These are phyloP conservation scores for Gerris lacustris DNA, from an alignment of 2,888 invertebrate genomes.

Conservation along the genomic window DNA sequence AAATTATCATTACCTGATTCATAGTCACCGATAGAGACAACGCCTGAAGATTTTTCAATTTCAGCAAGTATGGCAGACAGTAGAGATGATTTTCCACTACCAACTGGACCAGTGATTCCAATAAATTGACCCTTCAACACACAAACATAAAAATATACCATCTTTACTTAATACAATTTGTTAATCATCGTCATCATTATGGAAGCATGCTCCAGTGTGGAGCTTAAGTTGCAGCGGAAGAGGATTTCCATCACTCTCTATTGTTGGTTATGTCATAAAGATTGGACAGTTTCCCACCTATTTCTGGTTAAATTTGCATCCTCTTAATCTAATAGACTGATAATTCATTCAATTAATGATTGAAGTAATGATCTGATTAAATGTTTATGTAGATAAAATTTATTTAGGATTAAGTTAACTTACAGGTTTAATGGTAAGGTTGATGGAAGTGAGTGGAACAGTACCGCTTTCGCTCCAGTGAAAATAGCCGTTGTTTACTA, in stretches of 20 bases:
- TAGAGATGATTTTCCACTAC: conserved; percentile 82
- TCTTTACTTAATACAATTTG: not conserved
- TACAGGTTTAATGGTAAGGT: conserved; percentile 17
- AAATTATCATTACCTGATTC: conserved; percentile 40
- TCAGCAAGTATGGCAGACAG: conserved; percentile 76
- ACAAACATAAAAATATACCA: conserved; percentile 30
- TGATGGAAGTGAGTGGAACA: conserved; percentile 20
- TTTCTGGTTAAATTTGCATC: no score
- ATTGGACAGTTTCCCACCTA: no score
- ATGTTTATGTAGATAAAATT: no score
- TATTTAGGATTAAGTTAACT: not conserved
- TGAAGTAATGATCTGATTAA: not conserved
- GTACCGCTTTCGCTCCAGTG: conserved; percentile 20
- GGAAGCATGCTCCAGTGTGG: no score
- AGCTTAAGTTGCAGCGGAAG: no score
- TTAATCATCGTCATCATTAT: no score
- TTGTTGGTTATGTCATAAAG: no score
- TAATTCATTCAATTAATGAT: no score
- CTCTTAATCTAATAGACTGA: no score
- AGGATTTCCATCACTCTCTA: no score
- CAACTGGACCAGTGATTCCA: conserved; percentile 79
- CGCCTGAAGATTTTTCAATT: conserved; percentile 56
- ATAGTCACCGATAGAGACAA: conserved; percentile 54
- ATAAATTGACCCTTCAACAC: conserved; percentile 58
- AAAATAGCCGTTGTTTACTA: conserved; percentile 22